Conservation (phyloP, 2,113 vertebrate species). For the Epinephelus lanceolatus region DNA sequence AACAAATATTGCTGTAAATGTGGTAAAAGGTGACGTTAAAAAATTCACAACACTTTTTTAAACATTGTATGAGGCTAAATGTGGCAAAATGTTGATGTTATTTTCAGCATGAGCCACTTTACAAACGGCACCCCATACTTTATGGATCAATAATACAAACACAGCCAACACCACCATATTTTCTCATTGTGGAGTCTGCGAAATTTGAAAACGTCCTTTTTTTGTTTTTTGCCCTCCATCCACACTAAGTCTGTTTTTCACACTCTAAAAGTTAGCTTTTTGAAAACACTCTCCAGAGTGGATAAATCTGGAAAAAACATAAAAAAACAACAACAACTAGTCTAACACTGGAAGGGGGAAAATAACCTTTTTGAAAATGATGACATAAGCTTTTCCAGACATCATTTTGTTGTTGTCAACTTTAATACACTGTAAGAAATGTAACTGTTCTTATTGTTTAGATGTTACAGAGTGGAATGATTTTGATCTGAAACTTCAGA, state of each 20-base stretch:
- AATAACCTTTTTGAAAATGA: background rate
- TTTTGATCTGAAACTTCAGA: too few species aligned
- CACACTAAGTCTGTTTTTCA: too few species aligned
- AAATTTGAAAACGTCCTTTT: background rate
- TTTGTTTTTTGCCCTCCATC: background rate
- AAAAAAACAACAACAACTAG: too few species aligned
- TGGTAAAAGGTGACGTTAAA: too few species aligned
- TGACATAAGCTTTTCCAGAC: background rate
- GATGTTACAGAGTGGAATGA: background rate
- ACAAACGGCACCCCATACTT: too few species aligned
- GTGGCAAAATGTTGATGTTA: too few species aligned
- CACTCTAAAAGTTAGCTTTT: background rate
- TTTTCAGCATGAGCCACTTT: too few species aligned
- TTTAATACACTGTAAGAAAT: background rate
- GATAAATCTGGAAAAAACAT: background rate
- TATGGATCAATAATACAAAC: too few species aligned
- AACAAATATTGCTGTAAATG: too few species aligned
- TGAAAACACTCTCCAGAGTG: background rate
- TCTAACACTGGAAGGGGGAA: background rate
- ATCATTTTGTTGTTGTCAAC: background rate
- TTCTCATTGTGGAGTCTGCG: background rate
- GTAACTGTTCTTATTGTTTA: background rate
- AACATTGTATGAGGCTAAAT: too few species aligned
- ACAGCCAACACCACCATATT: too few species aligned
- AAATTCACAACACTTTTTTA: too few species aligned